Base-by-base conservation (phyloP, 2,888 invertebrate genomes). In the Scelioninae gen. 2 region DNA sequence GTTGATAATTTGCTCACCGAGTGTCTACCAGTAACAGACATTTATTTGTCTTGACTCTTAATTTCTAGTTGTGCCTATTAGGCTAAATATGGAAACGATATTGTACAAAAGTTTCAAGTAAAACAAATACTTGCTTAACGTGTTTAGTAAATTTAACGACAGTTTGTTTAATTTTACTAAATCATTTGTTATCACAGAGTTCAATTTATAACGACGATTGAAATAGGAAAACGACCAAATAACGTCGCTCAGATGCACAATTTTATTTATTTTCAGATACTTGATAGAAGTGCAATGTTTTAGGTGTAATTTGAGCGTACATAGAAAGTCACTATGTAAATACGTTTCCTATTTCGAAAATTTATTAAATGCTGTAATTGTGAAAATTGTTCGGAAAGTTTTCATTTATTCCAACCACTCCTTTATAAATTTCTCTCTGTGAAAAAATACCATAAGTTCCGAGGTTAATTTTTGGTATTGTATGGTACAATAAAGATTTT, bases 1-100 rank as follows among this genome's bases (percentile, higher is more conserved):
- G 53, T 53, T 53, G 55, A 68, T 15, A 46, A 69, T 58, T 74
- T 74, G 74, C 74, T 74, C 70, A 65, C 41, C 28, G 57, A 65
- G 52, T 45, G 41, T 60, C 22, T 64, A 48, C 25, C 10, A 22
- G 58, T 69, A 68, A 39, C 60, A 57, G 61, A 55, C 57, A 53
- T 48, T 43, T 52, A 19, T 53, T 48, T 57, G 37, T 57, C 28
- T 57, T 31, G 41, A 67, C 41, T 45, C 31, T 46, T 46, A 18
- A 55, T 50, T 50, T 67, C 58, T 67, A 67, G 33, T 60, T 58
- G 43, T 60, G 45, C 58, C 68, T 52, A 22, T 52, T 52, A 53
- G 50, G 18, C 25, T 11, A 35, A 50, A 57, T 53, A 25, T 0
- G 4, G 31, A 19, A 13, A 39, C 19, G 4, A 11, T 39, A 13